Evolutionary conservation across 2,113 vertebrate species (phyloP), one percentile per base, ranked within the genome.

Genomic region (Ramphastos sulfuratus): DNA sequence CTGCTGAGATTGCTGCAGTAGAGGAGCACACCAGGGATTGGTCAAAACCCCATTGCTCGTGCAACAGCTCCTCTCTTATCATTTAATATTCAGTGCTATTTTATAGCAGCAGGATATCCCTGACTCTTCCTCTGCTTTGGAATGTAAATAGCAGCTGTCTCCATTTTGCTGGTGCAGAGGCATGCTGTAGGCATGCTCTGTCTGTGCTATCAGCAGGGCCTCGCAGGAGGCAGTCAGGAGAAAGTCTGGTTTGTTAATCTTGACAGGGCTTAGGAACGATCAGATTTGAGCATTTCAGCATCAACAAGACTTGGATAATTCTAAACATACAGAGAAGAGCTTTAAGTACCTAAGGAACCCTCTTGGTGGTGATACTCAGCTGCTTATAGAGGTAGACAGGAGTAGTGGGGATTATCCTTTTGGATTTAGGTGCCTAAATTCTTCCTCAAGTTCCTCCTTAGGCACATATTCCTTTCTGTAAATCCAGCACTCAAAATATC

Each of bases 291-390:
- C 77, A 90, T 90, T 61, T 92, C 59, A 19, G 92, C 86, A 93
- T 82, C 92, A 88, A 33, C 88, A 78, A 50, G 86, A 79, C 92
- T 52, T 50, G 83, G 81, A 82, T 94, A 84, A 94, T 82, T 94
- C 92, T 55, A 75, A 77, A 78, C 63, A 37, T 35, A 46, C 50
- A 69, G 88, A 88, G 77, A 79, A 55, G 86, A 86, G 70, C 77
- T 89, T 93, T 84, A 89, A 92, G 83, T 79, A 82, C 90, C 90
- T 64, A 61, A 75, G 83, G 83, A 96, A 92, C 94, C 74, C 81
- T 95, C 81, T 71, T 82, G 90, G 82, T 92, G 90, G 88, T 90
- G 95, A 96, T 92, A 78, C 92, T 86, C 95, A 89, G 88, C 73
- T 0, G n/a, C 90, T 95, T 89, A 93, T 2, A 0, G 83, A 39